Conservation (phyloP, 2,113 vertebrate genomes). For the Camelus bactrianus region DNA sequence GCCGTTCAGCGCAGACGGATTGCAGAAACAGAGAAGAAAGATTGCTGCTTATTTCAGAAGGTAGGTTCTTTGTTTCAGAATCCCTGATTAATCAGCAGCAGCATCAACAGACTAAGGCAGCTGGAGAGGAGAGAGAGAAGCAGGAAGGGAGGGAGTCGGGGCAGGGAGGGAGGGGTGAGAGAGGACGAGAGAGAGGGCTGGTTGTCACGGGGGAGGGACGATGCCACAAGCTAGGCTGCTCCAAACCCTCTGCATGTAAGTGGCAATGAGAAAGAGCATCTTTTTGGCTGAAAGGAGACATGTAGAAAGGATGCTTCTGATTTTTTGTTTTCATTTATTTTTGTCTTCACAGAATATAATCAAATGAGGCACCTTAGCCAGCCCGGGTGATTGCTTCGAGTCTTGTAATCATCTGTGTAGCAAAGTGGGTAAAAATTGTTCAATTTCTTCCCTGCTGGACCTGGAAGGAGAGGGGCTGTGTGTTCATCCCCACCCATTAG, state of each 20-base stretch:
- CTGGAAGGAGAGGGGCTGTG: conserved; percentile 85
- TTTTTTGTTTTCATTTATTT: conserved; percentile 84
- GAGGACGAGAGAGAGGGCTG: conserved; percentile 55
- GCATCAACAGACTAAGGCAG: conserved; percentile 87
- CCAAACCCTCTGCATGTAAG: conserved; percentile 86
- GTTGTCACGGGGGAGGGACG: conserved; percentile 84
- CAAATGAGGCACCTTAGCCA: conserved; percentile 90
- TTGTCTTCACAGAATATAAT: conserved; percentile 86
- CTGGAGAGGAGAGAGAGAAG: conserved; percentile 84
- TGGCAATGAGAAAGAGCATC: conserved; percentile 84
- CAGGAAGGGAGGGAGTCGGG: conserved; percentile 81
- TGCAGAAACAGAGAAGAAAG: conserved; percentile 84
- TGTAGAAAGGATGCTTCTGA: conserved; percentile 84
- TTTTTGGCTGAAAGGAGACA: conserved; percentile 86
- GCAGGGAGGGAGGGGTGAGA: conserved; percentile 59
- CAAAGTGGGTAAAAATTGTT: conserved; percentile 89
- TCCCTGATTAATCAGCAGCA: conserved; percentile 89
- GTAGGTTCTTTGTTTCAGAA: conserved; percentile 92
- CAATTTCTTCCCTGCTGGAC: conserved; percentile 87
- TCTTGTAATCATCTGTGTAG: conserved; percentile 87
- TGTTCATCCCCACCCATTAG: conserved; percentile 87
- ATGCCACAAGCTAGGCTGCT: conserved; percentile 86
- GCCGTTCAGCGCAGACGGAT: conserved; percentile 83
- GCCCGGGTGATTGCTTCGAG: conserved; percentile 84
- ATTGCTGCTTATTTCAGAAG: conserved; percentile 86